Conservation (phyloP, 2,113 vertebrate genomes). For the Lepus europaeus region DNA sequence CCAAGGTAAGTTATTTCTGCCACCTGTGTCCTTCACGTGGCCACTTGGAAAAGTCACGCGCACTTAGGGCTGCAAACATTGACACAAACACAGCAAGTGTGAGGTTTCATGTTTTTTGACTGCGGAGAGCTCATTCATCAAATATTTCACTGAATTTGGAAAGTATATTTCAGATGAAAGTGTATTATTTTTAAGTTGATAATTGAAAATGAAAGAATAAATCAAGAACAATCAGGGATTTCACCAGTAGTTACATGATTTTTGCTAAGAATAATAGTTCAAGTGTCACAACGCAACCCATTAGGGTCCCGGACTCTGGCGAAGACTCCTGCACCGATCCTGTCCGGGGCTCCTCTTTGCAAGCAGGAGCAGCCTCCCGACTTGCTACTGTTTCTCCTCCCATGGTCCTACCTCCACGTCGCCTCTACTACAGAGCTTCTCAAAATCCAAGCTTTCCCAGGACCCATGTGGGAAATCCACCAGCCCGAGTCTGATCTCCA, state of each 20-base stretch:
- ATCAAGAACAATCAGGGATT: background rate
- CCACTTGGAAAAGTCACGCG: background rate
- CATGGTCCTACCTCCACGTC: background rate
- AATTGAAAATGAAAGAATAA: conserved; percentile 5
- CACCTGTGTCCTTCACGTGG: background rate
- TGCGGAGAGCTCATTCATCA: background rate
- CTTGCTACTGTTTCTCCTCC: background rate
- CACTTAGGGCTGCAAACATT: background rate
- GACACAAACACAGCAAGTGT: background rate
- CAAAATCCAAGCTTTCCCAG: background rate
- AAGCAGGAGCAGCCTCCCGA: background rate
- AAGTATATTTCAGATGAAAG: background rate
- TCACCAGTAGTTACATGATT: background rate
- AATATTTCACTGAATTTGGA: background rate
- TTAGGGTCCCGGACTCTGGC: background rate
- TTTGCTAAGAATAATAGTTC: background rate
- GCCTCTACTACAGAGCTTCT: background rate
- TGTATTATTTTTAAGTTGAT: background rate
- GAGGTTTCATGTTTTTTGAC: background rate
- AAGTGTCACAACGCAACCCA: background rate
- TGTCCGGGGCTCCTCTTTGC: background rate
- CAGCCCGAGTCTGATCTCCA: background rate
- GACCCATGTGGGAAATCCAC: background rate
- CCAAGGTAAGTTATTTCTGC: no score
- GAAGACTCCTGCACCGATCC: no score